Evolutionary conservation across 2,797 vertebrate species (phyloP).

Genomic region (Microctenopoma lineatum): DNA sequence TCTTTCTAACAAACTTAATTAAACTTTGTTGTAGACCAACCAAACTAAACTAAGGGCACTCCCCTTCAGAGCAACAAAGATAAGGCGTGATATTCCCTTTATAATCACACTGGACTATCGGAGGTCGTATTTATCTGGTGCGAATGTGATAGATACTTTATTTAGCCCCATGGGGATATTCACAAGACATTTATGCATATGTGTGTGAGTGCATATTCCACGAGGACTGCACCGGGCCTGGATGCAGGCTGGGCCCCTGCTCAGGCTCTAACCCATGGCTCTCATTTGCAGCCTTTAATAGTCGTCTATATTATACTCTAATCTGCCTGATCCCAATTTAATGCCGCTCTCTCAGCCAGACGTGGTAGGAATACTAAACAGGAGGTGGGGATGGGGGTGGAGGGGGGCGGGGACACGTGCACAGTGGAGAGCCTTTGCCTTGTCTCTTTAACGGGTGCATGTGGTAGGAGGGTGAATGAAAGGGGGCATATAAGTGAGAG

Average conservation of each 20-base stretch:
- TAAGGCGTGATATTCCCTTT: too few relatives aligned
- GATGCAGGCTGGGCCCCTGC: slow-evolving; percentile 70
- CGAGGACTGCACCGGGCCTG: slow-evolving; percentile 50
- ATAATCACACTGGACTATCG: too few relatives aligned
- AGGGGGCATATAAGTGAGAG: slow-evolving; percentile 33
- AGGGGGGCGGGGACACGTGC: slow-evolving; percentile 68
- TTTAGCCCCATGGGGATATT: too few relatives aligned
- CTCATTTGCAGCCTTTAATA: slow-evolving; percentile 97
- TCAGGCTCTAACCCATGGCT: slow-evolving; percentile 85
- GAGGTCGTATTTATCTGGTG: background rate
- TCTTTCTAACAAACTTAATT: too few relatives aligned
- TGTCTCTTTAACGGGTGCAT: slow-evolving; percentile 79
- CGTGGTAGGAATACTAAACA: slow-evolving; percentile 88
- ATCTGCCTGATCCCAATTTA: slow-evolving; percentile 99
- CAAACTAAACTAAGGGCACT: too few relatives aligned
- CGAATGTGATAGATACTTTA: too few relatives aligned
- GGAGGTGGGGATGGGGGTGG: slow-evolving; percentile 62
- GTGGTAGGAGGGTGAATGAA: slow-evolving; percentile 23
- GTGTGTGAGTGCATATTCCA: slow-evolving; percentile 20
- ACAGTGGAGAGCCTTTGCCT: slow-evolving; percentile 84
- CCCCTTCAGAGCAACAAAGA: too few relatives aligned
- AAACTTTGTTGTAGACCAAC: too few relatives aligned
- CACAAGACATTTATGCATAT: slow-evolving; percentile 2
- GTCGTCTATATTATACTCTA: slow-evolving; percentile 95
- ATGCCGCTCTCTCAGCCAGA: slow-evolving; percentile 89